Base-by-base conservation (phyloP, 2,888 invertebrate species). In the Strigamia transsilvanica region DNA sequence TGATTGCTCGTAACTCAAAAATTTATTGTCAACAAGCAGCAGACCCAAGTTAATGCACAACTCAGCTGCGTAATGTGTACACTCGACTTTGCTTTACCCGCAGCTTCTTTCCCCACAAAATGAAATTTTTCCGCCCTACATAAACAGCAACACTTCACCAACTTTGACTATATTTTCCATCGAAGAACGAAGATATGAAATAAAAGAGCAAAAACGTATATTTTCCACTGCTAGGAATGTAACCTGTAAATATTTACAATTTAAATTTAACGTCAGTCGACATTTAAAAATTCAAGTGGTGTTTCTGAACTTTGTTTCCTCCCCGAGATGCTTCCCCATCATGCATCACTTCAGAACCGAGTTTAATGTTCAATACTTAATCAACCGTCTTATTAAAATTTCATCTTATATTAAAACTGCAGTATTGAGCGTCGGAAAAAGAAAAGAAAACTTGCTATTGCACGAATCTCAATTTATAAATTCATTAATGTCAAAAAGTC, bases 61-160 rank as follows among this genome's bases (percentile, higher is more conserved):
- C 73, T 73, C 73, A 32, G 73, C 73, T 32, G 73, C 73, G 73
- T 73, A 73, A 73, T 73, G 73, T 73, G 73, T 73, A 73, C 73
- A 73, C 73, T 73, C 73, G 73, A 73, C 73, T 73, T 73, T 32
- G 73, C 73, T 73, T 73, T 73, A 13, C 73, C 73, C 27, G n/a
- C n/a, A 73, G 73, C 73, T 32, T 73, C 73, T 73, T 15, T 73
- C 73, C 23, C 73, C 73, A 12, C 73, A 73, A 73, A 73, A 73
- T 73, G 73, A 73, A 73, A 73, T 73, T 73, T 73, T 73, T 27
- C 73, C 27, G 7, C 73, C 23, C 4, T 73, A 27, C 73, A 27
- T 73, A 73, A 27, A 73, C 23, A 73, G 27, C 27, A 27, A 73
- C 73, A 27, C 73, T n/a, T 13, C 73, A 73, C 73, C 73, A 73